Evolutionary conservation across 2,888 invertebrate genomes (phyloP).

Genomic region (Lucinisca nassula): DNA sequence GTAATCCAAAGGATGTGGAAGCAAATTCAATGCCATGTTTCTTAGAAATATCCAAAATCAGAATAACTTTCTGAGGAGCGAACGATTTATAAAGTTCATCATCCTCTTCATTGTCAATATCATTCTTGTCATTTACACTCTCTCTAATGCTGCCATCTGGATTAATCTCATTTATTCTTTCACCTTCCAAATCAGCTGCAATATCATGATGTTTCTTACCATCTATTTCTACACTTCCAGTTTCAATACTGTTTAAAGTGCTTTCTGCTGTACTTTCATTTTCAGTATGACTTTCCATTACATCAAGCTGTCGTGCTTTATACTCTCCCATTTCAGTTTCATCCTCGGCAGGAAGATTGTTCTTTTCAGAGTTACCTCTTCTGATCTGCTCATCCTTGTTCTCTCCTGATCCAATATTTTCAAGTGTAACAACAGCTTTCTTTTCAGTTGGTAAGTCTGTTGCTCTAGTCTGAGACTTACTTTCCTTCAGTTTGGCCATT

Average conservation of each 20-base stretch:
- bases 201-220: neutral
- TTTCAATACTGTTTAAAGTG: too few relatives aligned
- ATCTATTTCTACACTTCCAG: neutral
- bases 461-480: neutral
- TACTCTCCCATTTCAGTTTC: too few relatives aligned
- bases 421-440: neutral
- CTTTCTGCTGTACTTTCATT: neutral
- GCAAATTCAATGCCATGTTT: conserved; percentile 70
- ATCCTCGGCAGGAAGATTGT: too few relatives aligned
- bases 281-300: too few relatives aligned
- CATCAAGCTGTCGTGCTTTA: too few relatives aligned
- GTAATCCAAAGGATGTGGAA: conserved; percentile 65
- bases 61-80: conserved; percentile 60
- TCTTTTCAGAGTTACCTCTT: too few relatives aligned
- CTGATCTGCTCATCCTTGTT: too few relatives aligned
- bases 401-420: neutral
- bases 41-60: conserved; percentile 66
- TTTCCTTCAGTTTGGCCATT: conserved; percentile 57
- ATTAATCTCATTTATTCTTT: neutral
- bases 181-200: neutral
- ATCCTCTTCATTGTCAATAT: conserved; percentile 18
- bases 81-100: conserved; percentile 64
- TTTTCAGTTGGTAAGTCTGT: neutral
- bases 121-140: neutral
- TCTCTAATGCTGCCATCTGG: neutral